Base-by-base conservation (phyloP, 2,797 vertebrate genomes). In the Odontamblyopus rebecca region DNA sequence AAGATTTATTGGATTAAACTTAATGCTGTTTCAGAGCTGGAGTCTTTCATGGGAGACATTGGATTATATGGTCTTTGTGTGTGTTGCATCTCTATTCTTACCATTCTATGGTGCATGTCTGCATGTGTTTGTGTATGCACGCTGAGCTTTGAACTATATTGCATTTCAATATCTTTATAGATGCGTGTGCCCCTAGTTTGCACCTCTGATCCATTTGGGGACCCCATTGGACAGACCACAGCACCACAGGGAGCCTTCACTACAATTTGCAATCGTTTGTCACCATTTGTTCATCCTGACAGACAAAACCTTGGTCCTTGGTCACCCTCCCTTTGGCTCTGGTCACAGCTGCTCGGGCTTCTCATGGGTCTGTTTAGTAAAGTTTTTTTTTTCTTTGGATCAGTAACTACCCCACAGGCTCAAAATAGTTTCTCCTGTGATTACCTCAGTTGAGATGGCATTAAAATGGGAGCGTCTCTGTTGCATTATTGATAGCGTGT, bases 211-310 rank as follows among this genome's bases (percentile, higher is more conserved):
- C 83, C 61, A 74, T 78, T 69, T 83, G 85, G 85, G 78, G 77
- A 78, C 80, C 86, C 80, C 83, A 12, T 73, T 66, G 69, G 71
- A 80, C 73, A 85, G 88, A 89, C 91, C 89, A 90, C 79, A 71
- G 89, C 92, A 85, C 91, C 76, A 84, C 90, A 56, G 89, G 93
- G 85, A 85, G 93, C 88, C 86, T 92, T 94, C 91, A 87, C 81
- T 91, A 85, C 92, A 93, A 93, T 94, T 94, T 93, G 93, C 90
- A 81, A 89, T 92, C 92, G 89, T 94, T 93, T 93, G 91, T 93
- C 92, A 91, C 89, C 91, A 90, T 91, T 93, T 93, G 89, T 92
- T 89, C 80, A 15, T 75, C 75, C 85, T 81, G 86, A 90, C 86
- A 86, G 88, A 86, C 89, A 87, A 89, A 89, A 84, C 76, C 85